phyloP scores from a whole-genome alignment of 2,888 invertebrate species.

The Neoaliturus tenellus region DNA sequence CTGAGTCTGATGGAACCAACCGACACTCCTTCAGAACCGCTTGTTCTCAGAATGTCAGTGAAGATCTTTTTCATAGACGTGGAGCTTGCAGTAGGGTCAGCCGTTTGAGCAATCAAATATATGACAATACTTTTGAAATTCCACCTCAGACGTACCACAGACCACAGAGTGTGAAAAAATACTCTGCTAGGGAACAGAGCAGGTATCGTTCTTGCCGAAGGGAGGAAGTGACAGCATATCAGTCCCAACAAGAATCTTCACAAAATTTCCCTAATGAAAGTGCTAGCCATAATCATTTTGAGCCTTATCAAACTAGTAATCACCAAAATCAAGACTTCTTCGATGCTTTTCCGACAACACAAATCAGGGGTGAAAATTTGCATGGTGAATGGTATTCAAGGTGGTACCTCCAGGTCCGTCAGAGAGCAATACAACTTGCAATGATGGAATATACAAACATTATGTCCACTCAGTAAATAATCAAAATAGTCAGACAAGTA shows the following conservation, averaged over 20 bases:
- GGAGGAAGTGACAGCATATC: too few species aligned
- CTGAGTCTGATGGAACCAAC: neutral
- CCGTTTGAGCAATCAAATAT: neutral
- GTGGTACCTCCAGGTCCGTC: slow-evolving; percentile 13
- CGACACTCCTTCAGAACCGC: slow-evolving; percentile 10
- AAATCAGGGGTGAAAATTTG: slow-evolving; percentile 4
- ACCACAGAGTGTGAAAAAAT: neutral
- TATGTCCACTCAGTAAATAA: neutral
- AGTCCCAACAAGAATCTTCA: neutral
- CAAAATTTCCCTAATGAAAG: neutral
- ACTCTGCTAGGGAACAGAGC: neutral
- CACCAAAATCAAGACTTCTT: neutral
- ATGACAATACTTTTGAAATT: neutral
- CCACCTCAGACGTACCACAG: neutral
- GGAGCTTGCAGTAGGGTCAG: neutral
- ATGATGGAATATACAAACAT: neutral
- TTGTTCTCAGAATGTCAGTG: neutral
- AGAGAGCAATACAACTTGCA: slow-evolving; percentile 24
- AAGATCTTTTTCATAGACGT: neutral
- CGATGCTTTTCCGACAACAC: neutral
- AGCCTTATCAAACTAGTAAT: neutral
- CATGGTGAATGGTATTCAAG: neutral
- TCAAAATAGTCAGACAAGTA: too few species aligned
- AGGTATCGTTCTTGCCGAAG: too few species aligned
- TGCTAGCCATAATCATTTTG: neutral